Evolutionary conservation across 2,797 vertebrate species (phyloP), one percentile per base, ranked within the genome.

Genomic region (Psittacula echo): DNA sequence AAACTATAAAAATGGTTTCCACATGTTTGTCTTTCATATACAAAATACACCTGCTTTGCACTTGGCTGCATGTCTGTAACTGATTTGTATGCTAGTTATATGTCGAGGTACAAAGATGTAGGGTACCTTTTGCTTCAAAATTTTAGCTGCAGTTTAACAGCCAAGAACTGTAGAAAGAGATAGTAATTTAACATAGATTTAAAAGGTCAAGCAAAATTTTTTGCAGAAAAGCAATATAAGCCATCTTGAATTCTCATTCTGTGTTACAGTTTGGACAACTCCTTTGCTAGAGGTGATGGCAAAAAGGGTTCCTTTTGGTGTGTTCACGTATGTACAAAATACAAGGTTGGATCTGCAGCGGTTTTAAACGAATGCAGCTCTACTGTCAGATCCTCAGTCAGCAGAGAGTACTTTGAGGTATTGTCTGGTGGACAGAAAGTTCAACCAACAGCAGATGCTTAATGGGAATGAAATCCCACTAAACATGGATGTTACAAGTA

Each of bases 191-290:
- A n/a, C 18, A 16, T 18, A 53, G n/a, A 47, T 73, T 76, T 32
- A 5, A 54, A 76, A 84, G 10, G 4, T 47, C 51, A 50, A 83
- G 29, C 7, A 50, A 41, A 9, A 17, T 21, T 72, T 72, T 84
- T 51, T 16, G 12, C 73, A 60, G 62, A 70, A 84, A 75, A 86
- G 4, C 74, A 48, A 10, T 65, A n/a, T 22, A 53, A 88, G 71
- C 1, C 3, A 0, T 16, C n/a, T 87, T 84, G 23, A 81, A 48
- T 78, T 92, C 29, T 88, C 8, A 39, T 74, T 90, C 70, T 90
- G 77, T 24, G 3, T 96, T 96, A 95, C 89, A 50, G n/a, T 95
- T 96, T 96, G 95, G 95, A 96, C 95, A 97, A 95, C 48, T 96
- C 94, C 96, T 97, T 96, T 97, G 96, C 96, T 93, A 76, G 95